Conservation (phyloP, 2,888 invertebrate species). For the Platycheirus albimanus region DNA sequence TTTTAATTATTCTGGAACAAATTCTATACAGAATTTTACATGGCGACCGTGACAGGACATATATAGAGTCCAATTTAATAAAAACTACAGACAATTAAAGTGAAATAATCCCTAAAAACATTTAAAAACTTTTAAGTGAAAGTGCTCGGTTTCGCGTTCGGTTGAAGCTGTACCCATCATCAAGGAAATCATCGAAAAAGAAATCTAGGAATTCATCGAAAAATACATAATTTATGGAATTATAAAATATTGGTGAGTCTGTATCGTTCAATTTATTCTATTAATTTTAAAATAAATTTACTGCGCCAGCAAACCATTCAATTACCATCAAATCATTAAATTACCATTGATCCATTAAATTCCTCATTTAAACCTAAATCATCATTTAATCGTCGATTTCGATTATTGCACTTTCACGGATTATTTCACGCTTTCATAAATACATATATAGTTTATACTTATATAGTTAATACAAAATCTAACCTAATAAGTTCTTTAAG, state of each 20-base stretch:
- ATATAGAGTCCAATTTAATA: slow-evolving; percentile 6
- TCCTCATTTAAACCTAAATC: slow-evolving; percentile 7
- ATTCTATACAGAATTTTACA: too few species aligned
- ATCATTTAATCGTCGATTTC: slow-evolving; percentile 10
- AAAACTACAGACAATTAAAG: slow-evolving; percentile 1
- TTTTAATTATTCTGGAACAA: too few species aligned
- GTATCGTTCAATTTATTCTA: slow-evolving; percentile 12
- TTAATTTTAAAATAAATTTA: background rate
- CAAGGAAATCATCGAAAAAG: slow-evolving; percentile 6
- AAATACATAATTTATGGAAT: background rate
- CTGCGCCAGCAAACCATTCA: background rate
- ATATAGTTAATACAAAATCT: background rate
- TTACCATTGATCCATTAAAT: background rate
- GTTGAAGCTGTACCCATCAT: slow-evolving; percentile 8
- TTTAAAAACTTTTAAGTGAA: slow-evolving; percentile 1
- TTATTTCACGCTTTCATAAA: slow-evolving; percentile 6
- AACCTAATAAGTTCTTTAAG: background rate
- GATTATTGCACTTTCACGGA: slow-evolving; percentile 2
- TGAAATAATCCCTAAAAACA: slow-evolving; percentile 3
- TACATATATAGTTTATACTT: slow-evolving; percentile 1
- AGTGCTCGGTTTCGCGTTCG: slow-evolving; percentile 12
- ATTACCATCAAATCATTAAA: background rate
- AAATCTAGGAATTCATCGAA: background rate
- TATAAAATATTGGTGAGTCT: slow-evolving; percentile 4
- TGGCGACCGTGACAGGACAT: too few species aligned